Base-by-base conservation (phyloP, 2,888 invertebrate species). In the Spisula subtruncata region DNA sequence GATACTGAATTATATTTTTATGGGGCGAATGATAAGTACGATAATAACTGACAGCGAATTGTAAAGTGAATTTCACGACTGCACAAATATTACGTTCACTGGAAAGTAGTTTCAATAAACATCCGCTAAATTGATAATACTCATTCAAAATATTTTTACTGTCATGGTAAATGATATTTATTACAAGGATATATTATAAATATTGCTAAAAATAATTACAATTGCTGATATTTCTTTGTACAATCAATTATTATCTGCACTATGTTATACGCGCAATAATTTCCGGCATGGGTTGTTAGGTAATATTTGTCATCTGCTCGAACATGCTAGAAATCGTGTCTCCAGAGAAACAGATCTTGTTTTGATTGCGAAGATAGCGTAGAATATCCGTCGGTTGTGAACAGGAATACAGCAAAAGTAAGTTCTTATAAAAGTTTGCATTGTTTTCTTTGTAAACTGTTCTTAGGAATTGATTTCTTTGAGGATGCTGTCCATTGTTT, bases 221-320 rank as follows among this genome's bases (percentile, higher is more conserved):
- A 14, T 56, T n/a, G 5, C 25, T 6, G 12, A 66, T 25, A 25
- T 25, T 66, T 25, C 8, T 0, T 10, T 25, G 10, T n/a, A 25
- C n/a, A 25, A 25, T 5, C n/a, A 25, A 66, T 25, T 66, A 25
- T 10, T 25, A 66, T 66, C n/a, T 25, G 60, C 60, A 66, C 60
- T 25, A 66, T 66, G 25, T 25, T 4, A 25, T 4, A 0, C 25
- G 51, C 35, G 54, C 56, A 66, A 25, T 18, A 29, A 71, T 32
- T 35, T 82, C 82, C 82, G 41, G 82, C 51, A 48, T 41, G 81
- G 81, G 86, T 82, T 82, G 71, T 71, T 51, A 14, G 86, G 82
- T 41, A 41, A 71, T 32, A 41, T n/a, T 14, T 66, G 60, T 71
- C 66, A 66, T 83, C 83, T 83, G 83, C 71, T 46, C n/a, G 71